Evolutionary conservation across 2,888 invertebrate species (phyloP).

Genomic region (Hirudinaria manillensis): DNA sequence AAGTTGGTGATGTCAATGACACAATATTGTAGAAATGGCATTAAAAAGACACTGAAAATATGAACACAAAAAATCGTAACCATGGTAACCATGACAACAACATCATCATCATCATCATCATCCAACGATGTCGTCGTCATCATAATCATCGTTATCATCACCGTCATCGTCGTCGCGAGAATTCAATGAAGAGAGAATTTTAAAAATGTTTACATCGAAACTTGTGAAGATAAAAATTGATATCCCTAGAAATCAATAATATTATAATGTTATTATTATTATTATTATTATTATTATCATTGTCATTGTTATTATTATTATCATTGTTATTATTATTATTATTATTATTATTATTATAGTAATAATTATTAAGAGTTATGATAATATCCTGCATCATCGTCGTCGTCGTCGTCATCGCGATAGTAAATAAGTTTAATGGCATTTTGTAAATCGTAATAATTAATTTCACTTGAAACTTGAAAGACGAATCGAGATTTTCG

Average conservation of each 20-base stretch:
- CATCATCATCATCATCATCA: slow-evolving; percentile 12
- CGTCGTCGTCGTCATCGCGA: background rate
- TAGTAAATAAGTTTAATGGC: background rate
- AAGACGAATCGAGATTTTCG: no score
- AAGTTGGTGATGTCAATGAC: background rate
- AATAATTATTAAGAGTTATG: no score
- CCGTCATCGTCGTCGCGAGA: background rate
- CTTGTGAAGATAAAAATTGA: no score
- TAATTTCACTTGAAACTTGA: no score
- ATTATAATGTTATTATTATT: no score
- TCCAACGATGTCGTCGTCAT: background rate
- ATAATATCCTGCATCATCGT: background rate
- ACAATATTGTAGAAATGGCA: background rate
- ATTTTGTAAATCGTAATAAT: background rate
- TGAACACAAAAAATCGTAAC: background rate
- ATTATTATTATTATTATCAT: no score
- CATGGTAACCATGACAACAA: background rate
- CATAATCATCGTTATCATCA: background rate
- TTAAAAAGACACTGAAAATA: background rate
- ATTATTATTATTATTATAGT: no score
- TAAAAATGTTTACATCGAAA: no score
- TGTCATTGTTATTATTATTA: no score
- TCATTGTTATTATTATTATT: no score
- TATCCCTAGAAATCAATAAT: no score
- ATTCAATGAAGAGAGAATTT: no score